Base-by-base conservation (phyloP, 2,888 invertebrate genomes). In the Ischnura elegans region DNA sequence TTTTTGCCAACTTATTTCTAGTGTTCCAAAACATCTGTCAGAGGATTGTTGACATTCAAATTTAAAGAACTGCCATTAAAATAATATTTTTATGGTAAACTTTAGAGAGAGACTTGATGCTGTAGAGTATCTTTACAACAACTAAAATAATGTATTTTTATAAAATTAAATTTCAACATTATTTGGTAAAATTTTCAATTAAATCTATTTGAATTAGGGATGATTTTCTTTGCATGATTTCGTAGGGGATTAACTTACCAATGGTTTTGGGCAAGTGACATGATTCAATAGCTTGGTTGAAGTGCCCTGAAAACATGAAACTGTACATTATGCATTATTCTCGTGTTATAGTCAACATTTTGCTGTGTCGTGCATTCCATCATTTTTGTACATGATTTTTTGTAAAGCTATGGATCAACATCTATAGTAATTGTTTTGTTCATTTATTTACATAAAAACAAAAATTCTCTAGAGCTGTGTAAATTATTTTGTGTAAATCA, bases 61-160 rank as follows among this genome's bases (percentile, higher is more conserved):
- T 90, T 90, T 90, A 47, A 90, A 43, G 90, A 90, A 90, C 90
- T 90, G 90, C 90, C 90, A 90, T 90, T 66, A 43, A 90, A 90
- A 90, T 42, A 90, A 66, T 90, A 90, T 90, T 90, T 90, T 90
- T 90, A 90, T 90, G 90, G 90, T 90, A 45, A 90, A 90, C 42
- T 43, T 55, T 90, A 61, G 43, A 43, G 61, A 61, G 43, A 90
- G 43, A 90, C 61, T 43, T 61, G 61, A 90, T 61, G 42, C 90
- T 90, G 61, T 90, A 61, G 90, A 90, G 61, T 90, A 61, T 90
- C 61, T 55, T 90, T 90, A 55, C 55, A 90, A 90, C 55, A 61
- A 90, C 21, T 90, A n/a, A 90, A 90, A 90, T 90, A 90, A 90
- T 90, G 90, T 90, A 90, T 90, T 90, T 90, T 90, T 90, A 61